Base-by-base conservation (phyloP, 2,113 vertebrate species). In the Neolamprologus tretocephalus region DNA sequence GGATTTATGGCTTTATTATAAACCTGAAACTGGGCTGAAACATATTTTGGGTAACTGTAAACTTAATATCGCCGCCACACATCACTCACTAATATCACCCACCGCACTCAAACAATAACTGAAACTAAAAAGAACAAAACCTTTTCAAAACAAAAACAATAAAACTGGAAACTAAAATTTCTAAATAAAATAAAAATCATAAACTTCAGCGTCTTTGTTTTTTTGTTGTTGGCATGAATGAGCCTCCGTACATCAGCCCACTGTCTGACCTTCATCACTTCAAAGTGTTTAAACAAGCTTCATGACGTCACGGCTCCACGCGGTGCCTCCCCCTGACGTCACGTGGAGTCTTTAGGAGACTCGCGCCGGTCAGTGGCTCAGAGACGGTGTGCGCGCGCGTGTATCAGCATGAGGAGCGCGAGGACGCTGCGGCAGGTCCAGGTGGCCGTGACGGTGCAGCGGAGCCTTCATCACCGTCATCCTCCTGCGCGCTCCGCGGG, bases 321-420 rank as follows among this genome's bases (percentile, higher is more conserved):
- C 26, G 19, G 40, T 49, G 37, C 53, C 63, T 21, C 28, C 16
- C 80, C 12, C 26, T 81, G 37, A 84, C 82, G 75, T 85, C 75
- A 81, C 47, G 17, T 47, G 10, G 37, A 40, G 28, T 49, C 81
- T 68, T 71, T 57, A 66, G 51, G 47, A 28, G 9, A 55, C 57
- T 83, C 47, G 73, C 49, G 73, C 49, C 9, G 11, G 45, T 33
- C 79, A n/a, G 21, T 37, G 42, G 23, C 23, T 75, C 42, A 23
- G 55, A 16, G 31, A 13, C 53, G 0, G 82, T 21, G 58, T 13
- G 82, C 28, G 58, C 5, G 8, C 28, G 21, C 9, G 31, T 19
- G 83, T 71, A 21, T 86, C 75, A 86, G 6, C 33, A 95, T 94
- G 90, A 91, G 82, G 49, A 83, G 7, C 37, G 95, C 93, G 89